Percentiles rank a stretch among this genome's conserved stretches.
These are phyloP conservation scores for Dendrocopos noguchii DNA, from an alignment of 2,113 vertebrate species.

Conservation along the genomic window DNA sequence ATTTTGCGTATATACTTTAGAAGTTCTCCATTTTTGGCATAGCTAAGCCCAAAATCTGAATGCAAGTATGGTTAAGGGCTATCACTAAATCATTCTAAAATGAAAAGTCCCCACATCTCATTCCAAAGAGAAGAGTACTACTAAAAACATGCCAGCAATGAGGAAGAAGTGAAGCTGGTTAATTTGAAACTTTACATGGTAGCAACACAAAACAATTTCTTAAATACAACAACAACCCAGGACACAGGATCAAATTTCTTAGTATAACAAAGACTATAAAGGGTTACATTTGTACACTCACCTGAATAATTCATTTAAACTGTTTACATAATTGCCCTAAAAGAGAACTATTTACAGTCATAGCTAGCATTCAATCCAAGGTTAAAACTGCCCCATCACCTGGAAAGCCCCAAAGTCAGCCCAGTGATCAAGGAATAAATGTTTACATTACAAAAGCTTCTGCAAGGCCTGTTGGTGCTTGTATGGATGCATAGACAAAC, in stretches of 20 bases:
- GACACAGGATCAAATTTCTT: neutral
- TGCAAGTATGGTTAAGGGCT: constrained; percentile 71
- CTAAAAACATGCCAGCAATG: neutral
- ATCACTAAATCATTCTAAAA: neutral
- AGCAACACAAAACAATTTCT: neutral
- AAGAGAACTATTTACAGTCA: neutral
- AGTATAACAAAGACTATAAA: neutral
- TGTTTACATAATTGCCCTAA: neutral
- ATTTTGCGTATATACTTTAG: constrained; percentile 99
- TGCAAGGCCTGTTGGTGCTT: no score
- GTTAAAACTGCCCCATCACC: neutral
- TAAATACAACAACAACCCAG: neutral
- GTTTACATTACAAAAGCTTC: neutral
- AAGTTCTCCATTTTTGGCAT: constrained; percentile 97
- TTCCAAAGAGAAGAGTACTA: neutral
- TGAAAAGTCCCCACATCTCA: neutral
- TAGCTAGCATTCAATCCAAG: neutral
- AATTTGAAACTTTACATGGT: neutral
- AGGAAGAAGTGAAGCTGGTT: neutral
- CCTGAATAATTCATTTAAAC: neutral
- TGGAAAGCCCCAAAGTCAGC: neutral
- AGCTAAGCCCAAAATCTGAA: constrained; percentile 98
- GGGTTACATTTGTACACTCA: neutral
- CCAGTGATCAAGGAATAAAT: neutral
- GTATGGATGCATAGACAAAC: fast-evolving